Base-by-base conservation (phyloP, 2,113 vertebrate genomes). In the Myotis yumanensis region DNA sequence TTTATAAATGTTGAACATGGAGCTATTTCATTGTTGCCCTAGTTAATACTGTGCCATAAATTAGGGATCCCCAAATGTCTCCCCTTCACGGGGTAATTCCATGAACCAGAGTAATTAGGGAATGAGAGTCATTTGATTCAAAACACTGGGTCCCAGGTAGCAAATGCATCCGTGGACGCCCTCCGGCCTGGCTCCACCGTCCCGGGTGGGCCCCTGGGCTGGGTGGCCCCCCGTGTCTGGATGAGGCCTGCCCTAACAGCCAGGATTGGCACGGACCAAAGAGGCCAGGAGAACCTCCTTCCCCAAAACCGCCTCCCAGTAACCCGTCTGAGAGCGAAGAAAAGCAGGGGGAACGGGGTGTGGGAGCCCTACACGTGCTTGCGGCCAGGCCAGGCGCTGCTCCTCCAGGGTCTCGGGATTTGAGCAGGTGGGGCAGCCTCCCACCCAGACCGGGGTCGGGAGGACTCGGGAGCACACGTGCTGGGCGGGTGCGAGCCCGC, bases 321-420 rank as follows among this genome's bases (percentile, higher is more conserved):
- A 43, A 40, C 22, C 11, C 28, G 5, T 15, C 62, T 16, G 64
- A 22, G 62, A 11, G 11, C 46, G 28, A 17, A 28, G 59, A 20
- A 22, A 16, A 22, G 37, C 37, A 2, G 32, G 5, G 11, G 23
- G 15, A 30, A 20, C 10, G 5, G 51, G 30, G 3, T 12, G 40
- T 10, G 10, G 40, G 52, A 0, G 18, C 30, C n/a, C 68, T 5
- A 20, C 71, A 28, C 30, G 4, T 12, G 64, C 28, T 30, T 28
- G 25, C 10, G 4, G 68, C 57, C 57, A 4, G 46, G 68, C n/a
- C 52, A 1, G 80, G 54, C 43, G 17, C 30, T 2, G 54, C 71
- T 23, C 37, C 2, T 1, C 11, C 0, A 0, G 62, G 0, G 3
- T 66, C 22, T 14, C 16, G 4, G 17, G 35, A 5, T 28, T 11